Evolutionary conservation across 2,888 invertebrate genomes (phyloP), one percentile per base, ranked within the genome.

Genomic region (Eumacrocentrus americanus): DNA sequence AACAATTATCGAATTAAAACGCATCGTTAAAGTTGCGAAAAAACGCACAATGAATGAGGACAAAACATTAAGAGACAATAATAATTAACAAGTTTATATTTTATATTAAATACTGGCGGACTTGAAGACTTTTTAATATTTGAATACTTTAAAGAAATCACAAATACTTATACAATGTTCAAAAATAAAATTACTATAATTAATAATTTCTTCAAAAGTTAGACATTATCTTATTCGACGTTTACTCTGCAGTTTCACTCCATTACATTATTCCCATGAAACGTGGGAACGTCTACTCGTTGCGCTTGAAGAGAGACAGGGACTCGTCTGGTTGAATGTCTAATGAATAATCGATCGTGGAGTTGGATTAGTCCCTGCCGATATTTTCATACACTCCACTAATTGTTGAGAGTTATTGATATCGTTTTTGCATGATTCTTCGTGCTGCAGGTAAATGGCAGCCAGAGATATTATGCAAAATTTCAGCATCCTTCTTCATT

Each of bases 1-100:
- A 14, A 87, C 87, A 0, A 73, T 89, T 61, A 70, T 83, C 3
- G 88, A 88, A 69, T 75, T 87, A 58, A 79, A 81, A 56, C 80
- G 82, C 62, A 85, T 85, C 44, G 82, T 83, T 46, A 80, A 76
- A 61, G 81, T 52, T 0, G 84, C 84, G 0, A 79, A 81, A 42
- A 75, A 78, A 37, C 78, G 81, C 57, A 20, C 65, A 1, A 81
- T 75, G 42, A 82, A 82, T 55, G 81, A 83, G 1, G 11, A 44
- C 44, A 50, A 55, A 11, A 9, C 20, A 34, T 3, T 16, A 42
- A 51, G n/a, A 14, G 22, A 29, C 16, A 22, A 38, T 50, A n/a
- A 46, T 18, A 20, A n/a, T n/a, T n/a, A n/a, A n/a, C n/a, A n/a
- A n/a, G n/a, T n/a, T n/a, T n/a, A n/a, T n/a, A n/a, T n/a, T n/a